Percentiles rank a stretch among this genome's conserved stretches.
Evolutionary conservation across 2,113 vertebrate genomes (phyloP).

Genomic region (Phasianus colchicus): DNA sequence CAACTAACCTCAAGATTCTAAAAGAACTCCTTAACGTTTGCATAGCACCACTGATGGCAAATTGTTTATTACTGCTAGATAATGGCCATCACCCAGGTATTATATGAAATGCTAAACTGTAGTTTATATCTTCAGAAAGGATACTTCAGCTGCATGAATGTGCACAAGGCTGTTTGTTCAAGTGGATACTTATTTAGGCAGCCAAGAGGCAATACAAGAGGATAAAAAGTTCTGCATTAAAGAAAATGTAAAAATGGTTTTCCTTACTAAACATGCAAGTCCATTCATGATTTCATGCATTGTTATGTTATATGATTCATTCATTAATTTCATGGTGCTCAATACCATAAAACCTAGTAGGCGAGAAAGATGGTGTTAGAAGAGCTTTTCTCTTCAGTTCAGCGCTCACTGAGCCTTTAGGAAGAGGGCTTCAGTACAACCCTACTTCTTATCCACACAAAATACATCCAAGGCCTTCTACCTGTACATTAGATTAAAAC

Average conservation of each 20-base stretch:
- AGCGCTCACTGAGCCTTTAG: neutral
- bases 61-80: slow-evolving; percentile 12
- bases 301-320: neutral
- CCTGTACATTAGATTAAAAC: neutral
- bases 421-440: neutral
- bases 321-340: neutral
- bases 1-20: slow-evolving; percentile 8
- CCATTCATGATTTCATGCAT: neutral
- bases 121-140: slow-evolving; percentile 11
- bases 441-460: neutral
- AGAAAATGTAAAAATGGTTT: neutral
- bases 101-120: slow-evolving; percentile 24
- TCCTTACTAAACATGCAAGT: neutral
- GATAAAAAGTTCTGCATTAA: neutral
- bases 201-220: neutral
- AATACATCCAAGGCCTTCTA: neutral
- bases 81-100: slow-evolving; percentile 10
- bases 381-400: neutral
- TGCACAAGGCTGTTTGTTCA: neutral
- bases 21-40: slow-evolving; percentile 24
- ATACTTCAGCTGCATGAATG: neutral
- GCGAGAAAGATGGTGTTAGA: neutral
- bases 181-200: neutral
- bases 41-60: neutral
- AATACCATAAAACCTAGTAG: neutral